Evolutionary conservation across 1,140 invertebrate species (phyloP).

Genomic region (Parapsyche elsis): DNA sequence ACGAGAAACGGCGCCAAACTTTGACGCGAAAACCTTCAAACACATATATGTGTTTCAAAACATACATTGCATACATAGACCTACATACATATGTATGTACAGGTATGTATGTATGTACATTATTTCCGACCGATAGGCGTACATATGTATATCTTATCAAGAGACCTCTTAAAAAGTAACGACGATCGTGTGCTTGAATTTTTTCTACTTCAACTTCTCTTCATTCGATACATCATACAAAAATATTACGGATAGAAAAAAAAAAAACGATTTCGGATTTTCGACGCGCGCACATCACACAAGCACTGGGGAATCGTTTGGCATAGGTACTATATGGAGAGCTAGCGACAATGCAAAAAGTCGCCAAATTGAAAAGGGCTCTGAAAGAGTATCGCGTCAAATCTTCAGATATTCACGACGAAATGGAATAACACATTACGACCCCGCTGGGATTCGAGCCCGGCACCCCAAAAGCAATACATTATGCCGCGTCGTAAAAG

Average conservation of each 20-base stretch:
- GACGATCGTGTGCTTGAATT: neutral
- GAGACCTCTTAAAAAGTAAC: neutral
- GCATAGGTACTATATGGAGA: too few species aligned
- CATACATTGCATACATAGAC: neutral
- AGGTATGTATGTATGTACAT: neutral
- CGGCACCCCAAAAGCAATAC: neutral
- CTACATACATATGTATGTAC: neutral
- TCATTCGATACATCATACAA: neutral
- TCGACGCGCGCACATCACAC: too few species aligned
- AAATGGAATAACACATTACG: conserved; percentile 8
- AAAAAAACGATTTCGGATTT: neutral
- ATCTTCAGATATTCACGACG: neutral
- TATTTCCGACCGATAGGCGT: neutral
- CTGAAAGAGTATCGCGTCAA: neutral
- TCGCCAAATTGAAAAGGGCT: neutral
- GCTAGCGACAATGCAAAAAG: neutral
- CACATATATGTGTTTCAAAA: too few species aligned
- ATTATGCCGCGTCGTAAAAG: neutral
- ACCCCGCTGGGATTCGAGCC: neutral
- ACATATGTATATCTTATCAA: neutral
- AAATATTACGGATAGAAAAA: neutral
- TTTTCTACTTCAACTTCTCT: neutral
- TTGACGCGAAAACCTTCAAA: neutral
- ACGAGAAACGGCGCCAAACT: neutral
- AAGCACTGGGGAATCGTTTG: too few species aligned